Conservation (phyloP, 2,888 invertebrate species). For the Limnephilus rhombicus region DNA sequence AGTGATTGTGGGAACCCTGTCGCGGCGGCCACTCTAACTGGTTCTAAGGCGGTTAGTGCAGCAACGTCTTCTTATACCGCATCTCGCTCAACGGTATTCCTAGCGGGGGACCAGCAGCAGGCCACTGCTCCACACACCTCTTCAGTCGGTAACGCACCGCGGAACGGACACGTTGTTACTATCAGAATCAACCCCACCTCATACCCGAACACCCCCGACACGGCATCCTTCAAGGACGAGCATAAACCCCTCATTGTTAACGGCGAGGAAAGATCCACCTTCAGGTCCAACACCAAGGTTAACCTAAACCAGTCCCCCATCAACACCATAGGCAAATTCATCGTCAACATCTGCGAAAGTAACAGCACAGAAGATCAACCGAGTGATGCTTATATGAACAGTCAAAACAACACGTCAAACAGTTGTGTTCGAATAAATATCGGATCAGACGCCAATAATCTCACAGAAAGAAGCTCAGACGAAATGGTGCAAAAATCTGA, state of each 20-base stretch:
- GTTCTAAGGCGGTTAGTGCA: conserved; percentile 63
- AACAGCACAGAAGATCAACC: conserved; percentile 49
- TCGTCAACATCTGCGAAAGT: conserved; percentile 64
- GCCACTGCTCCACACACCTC: conserved; percentile 66
- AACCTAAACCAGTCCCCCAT: conserved; percentile 63
- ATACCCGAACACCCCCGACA: conserved; percentile 60
- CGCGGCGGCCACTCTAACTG: conserved; percentile 46
- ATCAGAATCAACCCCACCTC: conserved; percentile 83
- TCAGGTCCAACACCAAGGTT: conserved; percentile 60
- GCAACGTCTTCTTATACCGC: conserved; percentile 55
- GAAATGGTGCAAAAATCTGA: conserved; percentile 73
- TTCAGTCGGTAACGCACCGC: conserved; percentile 73
- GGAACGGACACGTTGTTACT: conserved; percentile 80
- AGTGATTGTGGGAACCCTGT: conserved; percentile 57
- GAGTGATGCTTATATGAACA: conserved; percentile 36
- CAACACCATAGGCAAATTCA: conserved; percentile 66
- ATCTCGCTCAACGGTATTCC: conserved; percentile 75
- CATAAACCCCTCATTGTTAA: conserved; percentile 45
- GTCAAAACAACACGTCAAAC: conserved; percentile 67
- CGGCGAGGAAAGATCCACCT: conserved; percentile 50
- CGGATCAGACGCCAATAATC: conserved; percentile 65
- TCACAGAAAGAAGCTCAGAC: conserved; percentile 77
- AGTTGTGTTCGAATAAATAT: conserved; percentile 81
- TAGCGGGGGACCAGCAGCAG: conserved; percentile 71
- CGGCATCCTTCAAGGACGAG: conserved; percentile 54